phyloP scores from a whole-genome alignment of 2,797 vertebrate species.

The Neopelma chrysocephalum region DNA sequence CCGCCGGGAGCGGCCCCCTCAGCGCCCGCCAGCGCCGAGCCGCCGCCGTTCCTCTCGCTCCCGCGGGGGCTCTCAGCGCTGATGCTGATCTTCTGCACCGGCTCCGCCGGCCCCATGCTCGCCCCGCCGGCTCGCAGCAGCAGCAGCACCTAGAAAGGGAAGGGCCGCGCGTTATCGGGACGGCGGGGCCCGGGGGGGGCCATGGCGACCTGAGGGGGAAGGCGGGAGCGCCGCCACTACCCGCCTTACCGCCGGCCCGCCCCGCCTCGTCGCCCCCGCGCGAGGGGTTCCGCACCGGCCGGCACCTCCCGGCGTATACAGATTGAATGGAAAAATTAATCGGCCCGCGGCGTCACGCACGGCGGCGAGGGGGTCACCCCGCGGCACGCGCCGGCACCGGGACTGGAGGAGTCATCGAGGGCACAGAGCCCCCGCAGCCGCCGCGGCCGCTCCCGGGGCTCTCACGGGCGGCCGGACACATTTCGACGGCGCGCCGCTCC shows the following conservation, averaged over 20 bases:
- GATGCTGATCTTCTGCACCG: constrained; percentile 67
- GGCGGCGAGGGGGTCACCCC: too few species aligned
- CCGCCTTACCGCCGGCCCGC: not conserved
- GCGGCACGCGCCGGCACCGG: rapidly evolving
- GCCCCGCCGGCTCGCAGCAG: not conserved
- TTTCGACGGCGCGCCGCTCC: rapidly evolving
- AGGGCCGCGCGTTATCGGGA: not conserved
- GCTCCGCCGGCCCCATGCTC: constrained; percentile 11
- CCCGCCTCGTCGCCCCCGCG: not conserved
- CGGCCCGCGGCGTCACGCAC: not conserved
- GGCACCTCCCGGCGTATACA: rapidly evolving
- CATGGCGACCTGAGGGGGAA: rapidly evolving
- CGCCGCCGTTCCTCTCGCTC: constrained; percentile 71
- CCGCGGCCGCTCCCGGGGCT: rapidly evolving
- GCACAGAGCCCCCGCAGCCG: rapidly evolving
- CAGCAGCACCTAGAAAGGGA: not conserved
- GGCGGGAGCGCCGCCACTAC: not conserved
- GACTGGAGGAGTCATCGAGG: rapidly evolving
- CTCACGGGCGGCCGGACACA: not conserved
- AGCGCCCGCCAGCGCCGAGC: constrained; percentile 8
- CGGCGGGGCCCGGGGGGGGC: rapidly evolving
- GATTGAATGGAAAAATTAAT: not conserved
- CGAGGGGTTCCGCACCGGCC: not conserved
- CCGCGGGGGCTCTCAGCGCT: constrained; percentile 71
- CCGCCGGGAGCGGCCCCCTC: not conserved